Percentiles rank a stretch among this genome's conserved stretches.
Evolutionary conservation across 2,113 vertebrate genomes (phyloP).

Genomic region (Catharus fuscescens): DNA sequence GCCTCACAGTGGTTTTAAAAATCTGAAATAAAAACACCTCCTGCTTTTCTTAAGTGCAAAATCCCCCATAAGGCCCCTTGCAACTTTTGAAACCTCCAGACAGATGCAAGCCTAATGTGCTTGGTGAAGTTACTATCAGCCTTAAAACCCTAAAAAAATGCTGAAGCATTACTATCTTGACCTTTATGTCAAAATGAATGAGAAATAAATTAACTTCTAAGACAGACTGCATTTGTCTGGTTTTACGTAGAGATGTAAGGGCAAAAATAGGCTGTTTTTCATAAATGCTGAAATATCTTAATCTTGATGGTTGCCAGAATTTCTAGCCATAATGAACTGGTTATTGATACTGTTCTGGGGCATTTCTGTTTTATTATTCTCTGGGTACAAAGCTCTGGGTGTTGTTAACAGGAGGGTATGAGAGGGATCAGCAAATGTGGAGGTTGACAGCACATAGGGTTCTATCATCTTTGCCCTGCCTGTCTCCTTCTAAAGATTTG

Average conservation of each 20-base stretch:
- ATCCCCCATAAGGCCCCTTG: background rate
- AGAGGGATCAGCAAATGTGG: background rate
- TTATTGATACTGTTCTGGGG: background rate
- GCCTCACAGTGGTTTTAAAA: background rate
- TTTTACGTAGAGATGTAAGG: background rate
- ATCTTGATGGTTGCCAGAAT: background rate
- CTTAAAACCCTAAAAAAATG: background rate
- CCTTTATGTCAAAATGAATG: constrained; percentile 19
- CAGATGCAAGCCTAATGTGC: background rate
- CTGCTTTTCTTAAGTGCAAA: background rate
- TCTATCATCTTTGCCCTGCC: background rate
- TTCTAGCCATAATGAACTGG: background rate
- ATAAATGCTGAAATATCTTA: background rate
- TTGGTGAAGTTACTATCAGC: background rate
- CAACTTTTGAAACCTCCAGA: background rate
- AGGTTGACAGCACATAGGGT: background rate
- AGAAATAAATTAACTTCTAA: constrained; percentile 7
- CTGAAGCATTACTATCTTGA: background rate
- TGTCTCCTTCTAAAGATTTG: background rate
- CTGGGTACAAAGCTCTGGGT: background rate
- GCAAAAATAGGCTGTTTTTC: background rate
- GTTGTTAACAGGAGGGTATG: background rate
- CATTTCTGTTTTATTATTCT: background rate
- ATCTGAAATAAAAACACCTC: background rate
- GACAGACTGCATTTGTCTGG: background rate